phyloP scores from a whole-genome alignment of 2,113 vertebrate genomes.

The Blennius ocellaris region DNA sequence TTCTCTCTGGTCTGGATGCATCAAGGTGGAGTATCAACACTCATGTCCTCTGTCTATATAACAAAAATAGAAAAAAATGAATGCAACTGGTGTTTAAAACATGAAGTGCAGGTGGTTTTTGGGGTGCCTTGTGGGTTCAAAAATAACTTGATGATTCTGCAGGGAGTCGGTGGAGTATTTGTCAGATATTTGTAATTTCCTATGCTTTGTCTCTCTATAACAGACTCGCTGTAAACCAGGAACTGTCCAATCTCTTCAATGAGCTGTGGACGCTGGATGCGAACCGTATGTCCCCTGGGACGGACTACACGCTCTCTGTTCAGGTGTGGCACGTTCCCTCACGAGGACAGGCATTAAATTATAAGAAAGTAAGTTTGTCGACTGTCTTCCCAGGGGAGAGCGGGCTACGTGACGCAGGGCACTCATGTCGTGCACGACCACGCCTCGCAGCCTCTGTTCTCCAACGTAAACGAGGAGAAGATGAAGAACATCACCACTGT shows the following conservation, averaged over 20 bases:
- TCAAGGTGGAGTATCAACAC: slow-evolving; percentile 49
- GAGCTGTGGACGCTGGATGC: slow-evolving; percentile 86
- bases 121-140: too few species aligned
- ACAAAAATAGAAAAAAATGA: too few species aligned
- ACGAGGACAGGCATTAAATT: too few species aligned
- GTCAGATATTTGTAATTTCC: too few species aligned
- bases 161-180: not conserved
- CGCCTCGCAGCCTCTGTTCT: slow-evolving; percentile 81
- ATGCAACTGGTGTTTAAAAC: too few species aligned
- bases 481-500: slow-evolving; percentile 81
- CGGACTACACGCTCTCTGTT: slow-evolving; percentile 85
- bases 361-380: not conserved
- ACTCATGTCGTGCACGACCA: slow-evolving; percentile 76
- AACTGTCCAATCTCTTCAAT: slow-evolving; percentile 86
- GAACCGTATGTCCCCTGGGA: slow-evolving; percentile 82
- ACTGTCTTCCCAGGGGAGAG: slow-evolving; percentile 73
- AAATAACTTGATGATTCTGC: not conserved
- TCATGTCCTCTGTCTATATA: too few species aligned
- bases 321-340: slow-evolving; percentile 76
- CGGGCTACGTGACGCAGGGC: slow-evolving; percentile 75
- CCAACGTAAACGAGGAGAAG: slow-evolving; percentile 78
- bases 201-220: not conserved
- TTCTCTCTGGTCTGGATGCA: slow-evolving; percentile 53
- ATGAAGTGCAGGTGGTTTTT: too few species aligned
- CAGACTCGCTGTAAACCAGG: slow-evolving; percentile 76